phyloP scores from a whole-genome alignment of 2,797 vertebrate genomes.

The Prionace glauca region DNA sequence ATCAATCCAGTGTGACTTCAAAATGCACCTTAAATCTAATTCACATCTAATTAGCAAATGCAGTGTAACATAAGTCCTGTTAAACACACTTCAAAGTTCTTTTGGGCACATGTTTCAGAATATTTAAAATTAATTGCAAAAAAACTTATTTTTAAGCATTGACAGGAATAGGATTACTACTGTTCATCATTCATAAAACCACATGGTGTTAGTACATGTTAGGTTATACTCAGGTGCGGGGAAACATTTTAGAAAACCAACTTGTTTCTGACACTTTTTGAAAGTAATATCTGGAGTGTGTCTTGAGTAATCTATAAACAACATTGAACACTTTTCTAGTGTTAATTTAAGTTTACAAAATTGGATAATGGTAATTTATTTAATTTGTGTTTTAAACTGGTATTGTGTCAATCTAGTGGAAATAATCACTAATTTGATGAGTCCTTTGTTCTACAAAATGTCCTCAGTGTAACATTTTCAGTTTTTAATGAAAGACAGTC shows the following conservation, averaged over 20 bases:
- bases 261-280: background rate
- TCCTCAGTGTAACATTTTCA: background rate
- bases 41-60: background rate
- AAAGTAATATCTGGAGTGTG: background rate
- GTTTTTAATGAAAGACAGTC: background rate
- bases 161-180: background rate
- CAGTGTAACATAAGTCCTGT: background rate
- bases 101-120: background rate
- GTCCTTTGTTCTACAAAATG: background rate
- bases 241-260: background rate
- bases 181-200: background rate
- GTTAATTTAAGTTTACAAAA: background rate
- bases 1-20: background rate
- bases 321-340: background rate
- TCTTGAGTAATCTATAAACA: background rate
- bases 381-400: background rate
- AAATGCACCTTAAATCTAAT: constrained; percentile 7
- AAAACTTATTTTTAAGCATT: background rate
- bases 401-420: background rate
- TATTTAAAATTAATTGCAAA: background rate
- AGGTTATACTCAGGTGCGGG: background rate
- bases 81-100: background rate
- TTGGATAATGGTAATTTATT: background rate
- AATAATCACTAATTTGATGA: background rate
- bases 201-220: background rate